Conservation (phyloP, 2,797 vertebrate species). For the Falco biarmicus region DNA sequence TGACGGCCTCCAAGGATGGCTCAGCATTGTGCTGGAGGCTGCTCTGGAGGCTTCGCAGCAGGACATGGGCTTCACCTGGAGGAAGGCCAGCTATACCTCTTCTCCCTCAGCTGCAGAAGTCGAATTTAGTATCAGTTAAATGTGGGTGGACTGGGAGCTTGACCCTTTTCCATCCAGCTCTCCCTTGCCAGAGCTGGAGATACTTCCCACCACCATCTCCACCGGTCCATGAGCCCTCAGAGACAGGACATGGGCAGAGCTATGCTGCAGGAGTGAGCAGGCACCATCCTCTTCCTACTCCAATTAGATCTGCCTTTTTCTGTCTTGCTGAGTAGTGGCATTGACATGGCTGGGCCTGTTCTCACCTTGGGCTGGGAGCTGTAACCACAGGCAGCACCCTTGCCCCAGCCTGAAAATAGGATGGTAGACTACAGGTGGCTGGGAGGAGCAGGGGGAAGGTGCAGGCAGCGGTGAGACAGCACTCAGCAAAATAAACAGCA, state of each 20-base stretch:
- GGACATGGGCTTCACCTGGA: neutral
- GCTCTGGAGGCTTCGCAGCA: neutral
- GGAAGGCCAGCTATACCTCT: neutral
- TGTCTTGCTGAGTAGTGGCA: neutral
- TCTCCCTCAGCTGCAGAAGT: neutral
- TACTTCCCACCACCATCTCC: neutral
- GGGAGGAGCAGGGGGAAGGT: neutral
- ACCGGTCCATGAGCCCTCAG: fast-evolving
- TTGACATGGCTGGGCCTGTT: neutral
- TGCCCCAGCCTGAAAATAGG: neutral
- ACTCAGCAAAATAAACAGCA: slow-evolving; percentile 34
- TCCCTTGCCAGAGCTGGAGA: neutral
- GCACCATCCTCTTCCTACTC: neutral
- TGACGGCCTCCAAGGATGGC: fast-evolving
- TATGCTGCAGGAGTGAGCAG: neutral
- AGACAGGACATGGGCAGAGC: neutral
- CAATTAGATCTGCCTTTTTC: neutral
- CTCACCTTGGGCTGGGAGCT: neutral
- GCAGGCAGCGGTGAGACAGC: neutral
- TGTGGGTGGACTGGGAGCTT: neutral
- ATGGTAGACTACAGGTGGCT: neutral
- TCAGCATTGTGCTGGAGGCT: neutral
- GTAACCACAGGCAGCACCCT: neutral
- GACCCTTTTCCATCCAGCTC: neutral
- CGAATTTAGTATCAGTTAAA: neutral